phyloP scores from a whole-genome alignment of 2,888 invertebrate genomes.

The Lagria hirta region DNA sequence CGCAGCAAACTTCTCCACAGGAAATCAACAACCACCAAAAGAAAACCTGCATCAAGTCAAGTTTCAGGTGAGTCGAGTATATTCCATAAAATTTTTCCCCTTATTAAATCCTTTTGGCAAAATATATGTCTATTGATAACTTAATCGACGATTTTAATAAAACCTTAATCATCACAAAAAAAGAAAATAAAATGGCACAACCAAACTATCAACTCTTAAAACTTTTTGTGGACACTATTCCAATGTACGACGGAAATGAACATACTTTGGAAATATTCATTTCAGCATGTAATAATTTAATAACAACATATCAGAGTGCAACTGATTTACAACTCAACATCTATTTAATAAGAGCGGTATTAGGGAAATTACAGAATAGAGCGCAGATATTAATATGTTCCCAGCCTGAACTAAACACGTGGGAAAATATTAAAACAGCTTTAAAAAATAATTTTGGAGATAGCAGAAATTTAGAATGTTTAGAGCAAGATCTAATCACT shows the following conservation, averaged over 20 bases:
- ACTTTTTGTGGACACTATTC: conserved; percentile 22
- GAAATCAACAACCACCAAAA: no score
- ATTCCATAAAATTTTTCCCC: no score
- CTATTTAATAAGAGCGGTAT: conserved; percentile 22
- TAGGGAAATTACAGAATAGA: conserved; percentile 18
- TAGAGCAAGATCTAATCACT: conserved; percentile 19
- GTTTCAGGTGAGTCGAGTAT: no score
- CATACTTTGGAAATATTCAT: conserved; percentile 17
- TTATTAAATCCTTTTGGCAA: no score
- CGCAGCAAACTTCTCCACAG: no score
- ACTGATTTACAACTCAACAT: neutral
- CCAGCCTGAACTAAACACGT: conserved; percentile 17
- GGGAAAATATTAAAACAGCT: conserved; percentile 19
- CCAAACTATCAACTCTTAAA: conserved; percentile 19
- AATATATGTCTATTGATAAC: no score
- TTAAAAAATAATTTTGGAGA: conserved; percentile 26
- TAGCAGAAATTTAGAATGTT: conserved; percentile 25
- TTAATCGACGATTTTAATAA: no score
- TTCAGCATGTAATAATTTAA: conserved; percentile 21
- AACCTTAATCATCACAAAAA: no score
- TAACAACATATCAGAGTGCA: conserved; percentile 1
- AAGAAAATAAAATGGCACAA: no score
- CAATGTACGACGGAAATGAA: conserved; percentile 21
- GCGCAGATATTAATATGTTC: conserved; percentile 20
- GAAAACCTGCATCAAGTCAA: no score